Conservation (phyloP, 2,797 vertebrate species). For the Onychomys arenicola region DNA sequence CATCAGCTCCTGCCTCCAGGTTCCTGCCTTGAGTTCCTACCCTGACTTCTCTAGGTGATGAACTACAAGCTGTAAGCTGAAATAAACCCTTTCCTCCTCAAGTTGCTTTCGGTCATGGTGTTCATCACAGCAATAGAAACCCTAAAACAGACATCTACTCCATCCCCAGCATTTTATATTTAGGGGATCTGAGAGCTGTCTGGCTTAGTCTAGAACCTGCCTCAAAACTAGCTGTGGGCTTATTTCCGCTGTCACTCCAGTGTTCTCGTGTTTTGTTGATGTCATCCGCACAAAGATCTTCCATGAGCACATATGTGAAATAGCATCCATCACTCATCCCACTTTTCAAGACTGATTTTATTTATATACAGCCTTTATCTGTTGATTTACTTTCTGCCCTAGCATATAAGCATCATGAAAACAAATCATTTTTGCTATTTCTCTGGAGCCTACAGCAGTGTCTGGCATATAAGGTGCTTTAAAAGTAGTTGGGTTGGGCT, state of each 20-base stretch:
- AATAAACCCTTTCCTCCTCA: neutral
- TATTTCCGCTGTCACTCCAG: neutral
- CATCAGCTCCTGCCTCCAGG: neutral
- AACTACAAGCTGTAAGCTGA: neutral
- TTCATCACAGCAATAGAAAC: neutral
- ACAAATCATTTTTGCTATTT: constrained; percentile 31
- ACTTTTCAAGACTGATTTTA: constrained; percentile 2
- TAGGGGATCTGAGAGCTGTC: neutral
- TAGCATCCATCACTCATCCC: neutral
- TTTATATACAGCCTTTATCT: neutral
- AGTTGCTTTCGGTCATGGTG: neutral
- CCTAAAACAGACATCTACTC: neutral
- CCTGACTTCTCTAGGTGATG: neutral
- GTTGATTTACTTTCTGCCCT: constrained; percentile 10
- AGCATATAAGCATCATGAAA: neutral
- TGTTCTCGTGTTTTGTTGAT: neutral
- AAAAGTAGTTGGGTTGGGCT: neutral
- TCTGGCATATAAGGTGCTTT: neutral
- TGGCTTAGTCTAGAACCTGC: neutral
- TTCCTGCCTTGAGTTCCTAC: neutral
- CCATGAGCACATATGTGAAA: neutral
- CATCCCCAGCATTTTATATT: neutral
- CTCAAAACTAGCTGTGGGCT: neutral
- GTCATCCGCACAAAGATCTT: neutral
- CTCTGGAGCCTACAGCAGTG: neutral